Evolutionary conservation across 2,888 invertebrate genomes (phyloP).

Genomic region (Lasioglossum villosulum): DNA sequence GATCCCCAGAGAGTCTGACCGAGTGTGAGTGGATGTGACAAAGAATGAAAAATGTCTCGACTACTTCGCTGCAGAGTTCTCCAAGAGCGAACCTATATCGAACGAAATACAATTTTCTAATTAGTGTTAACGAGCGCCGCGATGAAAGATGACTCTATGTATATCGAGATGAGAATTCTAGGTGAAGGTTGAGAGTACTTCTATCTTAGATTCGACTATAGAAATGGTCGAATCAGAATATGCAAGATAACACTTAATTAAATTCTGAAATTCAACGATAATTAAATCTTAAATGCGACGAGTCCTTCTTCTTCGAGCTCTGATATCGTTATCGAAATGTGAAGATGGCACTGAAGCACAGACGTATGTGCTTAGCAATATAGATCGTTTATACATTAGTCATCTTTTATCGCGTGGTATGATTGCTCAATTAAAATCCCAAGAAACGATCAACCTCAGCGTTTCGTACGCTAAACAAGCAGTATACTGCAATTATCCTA

Average conservation of each 20-base stretch:
- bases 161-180: constrained; percentile 1
- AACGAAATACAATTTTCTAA: constrained; percentile 19
- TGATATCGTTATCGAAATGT: background rate
- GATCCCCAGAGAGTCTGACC: constrained; percentile 52
- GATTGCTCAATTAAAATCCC: constrained; percentile 16
- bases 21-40: constrained; percentile 23
- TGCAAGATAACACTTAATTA: background rate
- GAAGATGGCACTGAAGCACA: background rate
- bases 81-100: background rate
- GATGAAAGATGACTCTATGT: background rate
- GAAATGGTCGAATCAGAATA: background rate
- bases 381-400: background rate
- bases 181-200: background rate
- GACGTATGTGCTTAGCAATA: background rate
- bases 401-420: background rate
- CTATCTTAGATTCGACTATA: background rate
- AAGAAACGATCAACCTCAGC: background rate
- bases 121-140: constrained; percentile 23
- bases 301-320: background rate
- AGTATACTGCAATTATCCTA: background rate
- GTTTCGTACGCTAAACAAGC: background rate
- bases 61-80: constrained; percentile 50
- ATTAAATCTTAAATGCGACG: background rate
- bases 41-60: constrained; percentile 32
- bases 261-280: background rate